Conservation (phyloP, 2,797 vertebrate species). For the Psittacula derbiana region DNA sequence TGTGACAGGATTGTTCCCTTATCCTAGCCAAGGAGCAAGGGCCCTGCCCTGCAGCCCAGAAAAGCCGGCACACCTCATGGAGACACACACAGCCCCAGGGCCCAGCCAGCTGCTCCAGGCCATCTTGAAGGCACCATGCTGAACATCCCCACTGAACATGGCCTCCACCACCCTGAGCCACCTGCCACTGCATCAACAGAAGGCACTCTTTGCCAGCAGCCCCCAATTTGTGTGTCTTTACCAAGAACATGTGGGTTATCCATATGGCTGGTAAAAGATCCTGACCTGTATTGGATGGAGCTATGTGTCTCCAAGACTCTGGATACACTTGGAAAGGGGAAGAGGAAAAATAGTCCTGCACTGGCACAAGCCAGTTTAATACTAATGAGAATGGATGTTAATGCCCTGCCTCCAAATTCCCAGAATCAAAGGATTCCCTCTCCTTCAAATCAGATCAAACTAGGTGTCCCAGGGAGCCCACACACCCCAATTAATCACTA, state of each 20-base stretch:
- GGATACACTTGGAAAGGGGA: neutral
- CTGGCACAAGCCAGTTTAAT: neutral
- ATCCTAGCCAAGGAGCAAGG: neutral
- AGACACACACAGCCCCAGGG: no score
- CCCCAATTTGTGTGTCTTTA: no score
- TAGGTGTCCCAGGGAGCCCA: rapidly evolving
- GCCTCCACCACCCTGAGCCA: neutral
- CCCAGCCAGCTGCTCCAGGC: neutral
- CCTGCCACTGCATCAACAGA: neutral
- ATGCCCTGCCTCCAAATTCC: neutral
- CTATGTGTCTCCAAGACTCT: neutral
- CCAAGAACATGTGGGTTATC: rapidly evolving
- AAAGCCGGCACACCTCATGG: neutral
- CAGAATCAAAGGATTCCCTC: neutral
- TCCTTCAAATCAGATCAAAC: neutral
- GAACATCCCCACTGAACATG: neutral
- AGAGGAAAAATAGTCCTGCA: rapidly evolving
- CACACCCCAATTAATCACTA: neutral
- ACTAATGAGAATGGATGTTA: neutral
- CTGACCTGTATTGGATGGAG: neutral
- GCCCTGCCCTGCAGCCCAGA: neutral
- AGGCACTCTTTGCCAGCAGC: neutral
- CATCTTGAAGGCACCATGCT: rapidly evolving
- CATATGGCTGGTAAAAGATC: rapidly evolving
- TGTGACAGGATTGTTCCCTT: neutral